Evolutionary conservation across 2,888 invertebrate genomes (phyloP).

Genomic region (Mesorhabditis spiculigera): DNA sequence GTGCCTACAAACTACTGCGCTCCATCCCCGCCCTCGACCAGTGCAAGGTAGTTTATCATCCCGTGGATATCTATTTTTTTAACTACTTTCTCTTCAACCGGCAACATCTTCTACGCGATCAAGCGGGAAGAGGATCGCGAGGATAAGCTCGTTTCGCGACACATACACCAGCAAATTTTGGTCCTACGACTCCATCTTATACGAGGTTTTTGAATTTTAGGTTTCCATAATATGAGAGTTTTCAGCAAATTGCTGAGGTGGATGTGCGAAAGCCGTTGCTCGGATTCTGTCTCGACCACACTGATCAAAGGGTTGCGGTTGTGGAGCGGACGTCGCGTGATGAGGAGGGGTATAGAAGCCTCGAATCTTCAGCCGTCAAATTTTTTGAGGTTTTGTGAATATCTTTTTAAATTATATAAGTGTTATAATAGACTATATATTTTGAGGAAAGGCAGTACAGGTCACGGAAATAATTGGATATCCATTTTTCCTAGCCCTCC

Average conservation of each 20-base stretch:
- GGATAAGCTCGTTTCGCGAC: slow-evolving; percentile 10
- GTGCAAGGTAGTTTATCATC: slow-evolving; percentile 83
- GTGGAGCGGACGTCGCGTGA: slow-evolving; percentile 68
- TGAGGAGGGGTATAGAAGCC: slow-evolving; percentile 12
- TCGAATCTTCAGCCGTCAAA: slow-evolving; percentile 15
- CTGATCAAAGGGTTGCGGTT: slow-evolving; percentile 81
- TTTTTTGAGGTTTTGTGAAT: slow-evolving; percentile 9
- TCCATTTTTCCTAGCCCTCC: too few species aligned
- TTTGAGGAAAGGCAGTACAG: too few species aligned
- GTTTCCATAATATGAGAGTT: slow-evolving; percentile 51
- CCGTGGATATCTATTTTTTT: slow-evolving; percentile 67
- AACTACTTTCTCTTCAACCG: slow-evolving; percentile 11
- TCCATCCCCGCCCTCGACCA: slow-evolving; percentile 91
- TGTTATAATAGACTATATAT: too few species aligned
- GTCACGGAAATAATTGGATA: too few species aligned
- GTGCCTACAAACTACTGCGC: slow-evolving; percentile 86
- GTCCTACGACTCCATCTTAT: slow-evolving; percentile 88
- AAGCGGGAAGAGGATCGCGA: slow-evolving; percentile 9
- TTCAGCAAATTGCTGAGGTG: slow-evolving; percentile 72
- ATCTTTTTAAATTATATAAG: too few species aligned
- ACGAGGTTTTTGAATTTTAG: slow-evolving; percentile 60
- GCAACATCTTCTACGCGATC: slow-evolving; percentile 26
- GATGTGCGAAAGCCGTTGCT: slow-evolving; percentile 87
- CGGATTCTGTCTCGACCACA: slow-evolving; percentile 77
- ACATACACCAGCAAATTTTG: slow-evolving; percentile 68